Conservation (phyloP, 2,113 vertebrate species). For the Petaurus breviceps region DNA sequence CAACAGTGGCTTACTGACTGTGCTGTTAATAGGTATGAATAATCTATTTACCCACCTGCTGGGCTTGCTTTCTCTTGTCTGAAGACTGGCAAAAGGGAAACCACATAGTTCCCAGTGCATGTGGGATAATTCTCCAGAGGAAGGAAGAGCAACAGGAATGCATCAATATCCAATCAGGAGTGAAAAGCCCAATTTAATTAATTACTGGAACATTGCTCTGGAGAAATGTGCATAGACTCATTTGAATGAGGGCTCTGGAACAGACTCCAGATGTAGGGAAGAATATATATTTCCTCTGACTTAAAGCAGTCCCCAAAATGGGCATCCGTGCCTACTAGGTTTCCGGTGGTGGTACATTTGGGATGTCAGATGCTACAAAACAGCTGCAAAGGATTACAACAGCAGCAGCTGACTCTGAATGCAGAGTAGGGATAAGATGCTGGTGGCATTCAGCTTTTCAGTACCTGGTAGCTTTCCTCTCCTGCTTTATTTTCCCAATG, state of each 20-base stretch:
- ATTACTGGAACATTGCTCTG: conserved; percentile 33
- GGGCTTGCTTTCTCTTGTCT: conserved; percentile 56
- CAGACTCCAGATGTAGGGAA: conserved; percentile 27
- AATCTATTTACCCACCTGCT: conserved; percentile 31
- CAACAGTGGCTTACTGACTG: conserved; percentile 18
- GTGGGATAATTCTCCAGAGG: conserved; percentile 24
- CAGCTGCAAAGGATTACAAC: conserved; percentile 65
- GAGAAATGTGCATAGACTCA: not conserved
- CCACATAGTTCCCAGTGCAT: conserved; percentile 7
- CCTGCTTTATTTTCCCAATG: not conserved
- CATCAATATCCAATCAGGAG: conserved; percentile 40
- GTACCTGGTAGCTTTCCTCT: not conserved
- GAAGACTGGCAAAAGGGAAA: conserved; percentile 36
- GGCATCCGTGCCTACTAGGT: not conserved
- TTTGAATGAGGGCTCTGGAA: not conserved
- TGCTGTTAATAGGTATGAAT: conserved; percentile 55
- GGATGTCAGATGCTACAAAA: conserved; percentile 56
- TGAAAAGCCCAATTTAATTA: conserved; percentile 52
- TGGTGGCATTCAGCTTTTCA: not conserved
- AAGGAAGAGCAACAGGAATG: conserved; percentile 22
- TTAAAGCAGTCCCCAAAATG: conserved; percentile 40
- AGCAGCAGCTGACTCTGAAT: conserved; percentile 12
- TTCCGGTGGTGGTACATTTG: conserved; percentile 61
- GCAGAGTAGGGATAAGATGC: not conserved
- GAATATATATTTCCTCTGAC: conserved; percentile 56